A percentile compares a stretch with the other conserved stretches of the same genome.
These are phyloP conservation scores for Gambusia affinis DNA, from an alignment of 2,113 vertebrate genomes.

Conservation along the genomic window DNA sequence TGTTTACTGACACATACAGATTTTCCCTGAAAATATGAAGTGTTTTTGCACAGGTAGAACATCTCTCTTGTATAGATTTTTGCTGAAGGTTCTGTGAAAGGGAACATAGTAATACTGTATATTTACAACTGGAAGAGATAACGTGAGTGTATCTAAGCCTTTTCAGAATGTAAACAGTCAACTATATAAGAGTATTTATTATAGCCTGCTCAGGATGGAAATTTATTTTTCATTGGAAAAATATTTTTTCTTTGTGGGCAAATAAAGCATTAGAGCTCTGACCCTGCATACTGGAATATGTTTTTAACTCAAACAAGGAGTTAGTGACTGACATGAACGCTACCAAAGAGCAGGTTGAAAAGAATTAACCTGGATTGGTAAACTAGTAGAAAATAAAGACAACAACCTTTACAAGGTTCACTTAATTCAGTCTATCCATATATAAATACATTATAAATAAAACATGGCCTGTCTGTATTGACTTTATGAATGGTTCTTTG, in stretches of 20 bases:
- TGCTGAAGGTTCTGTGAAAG: background rate
- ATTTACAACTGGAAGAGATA: slow-evolving; percentile 3
- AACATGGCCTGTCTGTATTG: background rate
- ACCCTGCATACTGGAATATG: background rate
- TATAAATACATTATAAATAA: too few relatives aligned
- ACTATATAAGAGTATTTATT: background rate
- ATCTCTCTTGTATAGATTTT: background rate
- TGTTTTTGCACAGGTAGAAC: slow-evolving; percentile 15
- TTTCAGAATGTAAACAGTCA: background rate
- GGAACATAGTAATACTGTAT: background rate
- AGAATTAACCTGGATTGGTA: too few relatives aligned
- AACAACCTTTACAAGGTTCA: too few relatives aligned
- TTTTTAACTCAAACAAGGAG: background rate
- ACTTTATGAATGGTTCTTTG: background rate
- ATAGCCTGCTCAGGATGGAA: background rate
- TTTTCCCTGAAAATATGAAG: slow-evolving; percentile 13
- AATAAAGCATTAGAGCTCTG: background rate
- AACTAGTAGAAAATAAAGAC: too few relatives aligned
- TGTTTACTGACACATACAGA: slow-evolving; percentile 3
- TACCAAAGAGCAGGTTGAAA: too few relatives aligned
- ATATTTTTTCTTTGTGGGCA: too few relatives aligned
- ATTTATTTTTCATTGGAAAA: background rate
- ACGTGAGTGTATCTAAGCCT: background rate
- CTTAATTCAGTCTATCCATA: too few relatives aligned
- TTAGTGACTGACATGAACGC: background rate